phyloP scores from a whole-genome alignment of 2,888 invertebrate species.

The Eupithecia dodoneata region DNA sequence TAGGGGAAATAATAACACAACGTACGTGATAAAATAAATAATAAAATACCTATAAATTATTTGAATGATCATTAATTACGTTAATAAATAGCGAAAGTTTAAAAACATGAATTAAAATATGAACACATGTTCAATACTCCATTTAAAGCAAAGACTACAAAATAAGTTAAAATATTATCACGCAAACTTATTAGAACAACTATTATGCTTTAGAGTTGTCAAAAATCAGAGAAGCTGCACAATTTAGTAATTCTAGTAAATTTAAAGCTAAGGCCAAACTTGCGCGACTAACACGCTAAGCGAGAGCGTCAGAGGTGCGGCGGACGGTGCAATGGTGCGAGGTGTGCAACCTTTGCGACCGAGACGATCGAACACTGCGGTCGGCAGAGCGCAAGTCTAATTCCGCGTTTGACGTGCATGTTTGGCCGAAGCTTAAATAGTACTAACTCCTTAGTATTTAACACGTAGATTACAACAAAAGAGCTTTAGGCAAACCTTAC shows the following conservation, averaged over 20 bases:
- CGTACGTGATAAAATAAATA: background rate
- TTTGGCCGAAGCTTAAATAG: background rate
- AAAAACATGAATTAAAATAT: background rate
- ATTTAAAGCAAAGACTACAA: conserved; percentile 1
- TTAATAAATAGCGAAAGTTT: background rate
- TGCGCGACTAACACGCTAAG: background rate
- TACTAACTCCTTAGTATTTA: background rate
- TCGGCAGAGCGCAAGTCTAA: too few relatives aligned
- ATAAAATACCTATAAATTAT: too few relatives aligned
- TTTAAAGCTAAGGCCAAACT: background rate
- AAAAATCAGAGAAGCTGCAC: background rate
- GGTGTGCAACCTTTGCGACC: too few relatives aligned
- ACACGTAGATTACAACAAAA: background rate
- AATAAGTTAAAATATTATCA: conserved; percentile 4
- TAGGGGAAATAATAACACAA: background rate
- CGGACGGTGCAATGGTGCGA: too few relatives aligned
- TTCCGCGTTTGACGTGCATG: background rate
- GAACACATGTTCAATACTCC: background rate
- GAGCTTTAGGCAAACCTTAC: background rate
- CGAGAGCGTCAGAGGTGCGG: background rate
- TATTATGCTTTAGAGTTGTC: conserved; percentile 1
- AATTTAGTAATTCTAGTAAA: background rate
- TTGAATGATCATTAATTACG: background rate
- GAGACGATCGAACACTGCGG: too few relatives aligned
- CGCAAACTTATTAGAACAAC: conserved; percentile 7